A percentile compares a stretch with the other conserved stretches of the same genome.
These are phyloP conservation scores for Macaria liturata DNA, from an alignment of 2,888 invertebrate genomes.

Conservation along the genomic window DNA sequence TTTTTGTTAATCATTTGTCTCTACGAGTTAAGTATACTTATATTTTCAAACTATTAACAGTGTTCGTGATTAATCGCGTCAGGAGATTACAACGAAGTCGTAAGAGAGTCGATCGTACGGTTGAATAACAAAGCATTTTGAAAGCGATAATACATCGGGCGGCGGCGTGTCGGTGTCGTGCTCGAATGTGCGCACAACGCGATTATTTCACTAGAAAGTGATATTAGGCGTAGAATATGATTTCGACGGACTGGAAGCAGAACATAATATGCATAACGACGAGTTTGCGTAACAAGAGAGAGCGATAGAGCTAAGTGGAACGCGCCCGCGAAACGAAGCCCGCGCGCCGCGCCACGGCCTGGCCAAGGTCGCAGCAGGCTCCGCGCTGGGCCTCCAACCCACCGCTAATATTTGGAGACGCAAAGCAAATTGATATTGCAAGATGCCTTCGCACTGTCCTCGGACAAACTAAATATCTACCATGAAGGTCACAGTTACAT, in stretches of 20 bases:
- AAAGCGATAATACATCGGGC: constrained; percentile 35
- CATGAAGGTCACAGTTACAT: constrained; percentile 19
- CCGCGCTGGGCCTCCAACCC: constrained; percentile 16
- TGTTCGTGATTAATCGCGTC: constrained; percentile 2
- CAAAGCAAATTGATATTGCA: constrained; percentile 34
- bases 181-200: constrained; percentile 40
- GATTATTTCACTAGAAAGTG: constrained; percentile 68
- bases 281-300: constrained; percentile 82
- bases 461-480: constrained; percentile 11
- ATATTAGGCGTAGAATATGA: constrained; percentile 64
- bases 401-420: constrained; percentile 21
- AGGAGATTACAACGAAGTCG: constrained; percentile 3
- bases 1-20: constrained; percentile 12
- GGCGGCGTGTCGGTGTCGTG: constrained; percentile 29
- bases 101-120: constrained; percentile 13
- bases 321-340: constrained; percentile 74
- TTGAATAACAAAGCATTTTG: constrained; percentile 30
- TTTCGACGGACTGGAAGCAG: constrained; percentile 66
- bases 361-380: constrained; percentile 57
- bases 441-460: constrained; percentile 37
- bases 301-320: constrained; percentile 72
- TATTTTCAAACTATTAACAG: neutral
- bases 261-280: constrained; percentile 80
- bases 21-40: neutral
- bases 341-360: constrained; percentile 52